A percentile compares a stretch with the other conserved stretches of the same genome.
phyloP scores from a whole-genome alignment of 1,140 invertebrate species.

The Heliothis virescens region DNA sequence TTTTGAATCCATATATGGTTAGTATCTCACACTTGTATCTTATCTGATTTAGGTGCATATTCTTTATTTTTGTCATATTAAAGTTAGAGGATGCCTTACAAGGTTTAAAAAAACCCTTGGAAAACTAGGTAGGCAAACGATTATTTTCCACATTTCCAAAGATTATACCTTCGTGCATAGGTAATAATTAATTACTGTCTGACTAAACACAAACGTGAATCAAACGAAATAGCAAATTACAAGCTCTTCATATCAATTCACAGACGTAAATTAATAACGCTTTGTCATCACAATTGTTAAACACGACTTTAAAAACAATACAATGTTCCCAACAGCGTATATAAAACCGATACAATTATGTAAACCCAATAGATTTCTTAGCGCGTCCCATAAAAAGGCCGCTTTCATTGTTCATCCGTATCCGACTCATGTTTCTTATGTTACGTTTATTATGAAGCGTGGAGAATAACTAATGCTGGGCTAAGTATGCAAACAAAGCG shows the following conservation, averaged over 20 bases:
- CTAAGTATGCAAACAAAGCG: constrained; percentile 18
- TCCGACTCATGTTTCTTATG: constrained; percentile 46
- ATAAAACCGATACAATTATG: constrained; percentile 37
- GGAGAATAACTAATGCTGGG: constrained; percentile 39
- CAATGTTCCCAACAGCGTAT: background rate
- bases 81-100: too few relatives aligned
- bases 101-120: too few relatives aligned
- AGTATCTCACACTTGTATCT: too few relatives aligned
- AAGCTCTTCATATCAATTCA: background rate
- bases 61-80: too few relatives aligned
- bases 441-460: constrained; percentile 8
- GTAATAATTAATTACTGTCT: background rate
- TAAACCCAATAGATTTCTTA: constrained; percentile 37
- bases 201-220: background rate
- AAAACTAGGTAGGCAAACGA: too few relatives aligned
- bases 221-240: background rate
- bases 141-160: too few relatives aligned
- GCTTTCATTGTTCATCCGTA: constrained; percentile 51
- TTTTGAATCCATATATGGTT: too few relatives aligned
- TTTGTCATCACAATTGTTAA: constrained; percentile 15
- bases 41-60: too few relatives aligned
- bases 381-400: constrained; percentile 34
- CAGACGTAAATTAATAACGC: background rate
- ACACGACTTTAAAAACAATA: background rate
- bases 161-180: too few relatives aligned